Evolutionary conservation across 2,113 vertebrate genomes (phyloP), one percentile per base, ranked within the genome.

Genomic region (Nesogale talazaci): DNA sequence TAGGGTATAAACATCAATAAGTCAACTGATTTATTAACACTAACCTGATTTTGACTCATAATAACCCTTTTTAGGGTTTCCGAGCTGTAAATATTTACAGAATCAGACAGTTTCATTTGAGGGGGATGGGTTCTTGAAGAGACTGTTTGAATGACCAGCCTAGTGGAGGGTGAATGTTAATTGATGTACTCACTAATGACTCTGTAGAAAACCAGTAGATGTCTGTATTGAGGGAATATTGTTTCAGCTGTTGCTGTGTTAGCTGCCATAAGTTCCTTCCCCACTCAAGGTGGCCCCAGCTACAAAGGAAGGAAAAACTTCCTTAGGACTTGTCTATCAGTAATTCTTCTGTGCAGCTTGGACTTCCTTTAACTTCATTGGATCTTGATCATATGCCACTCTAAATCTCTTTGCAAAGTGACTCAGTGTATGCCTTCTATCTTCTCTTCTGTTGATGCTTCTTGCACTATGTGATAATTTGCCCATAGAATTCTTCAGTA

Each of bases 11-110:
- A 25, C 25, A 31, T 29, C 38, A 23, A 7, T 2, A 78, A 80
- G 31, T 9, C 0, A 6, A 4, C 40, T 3, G 16, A 11, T 1
- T 10, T 1, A 40, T 6, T 3, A 1, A 6, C 9, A 31, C 11
- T 4, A 5, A 56, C 40, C 59, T 20, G 70, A 42, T 2, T 0
- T 1, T 12, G 14, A n/a, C 6, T 27, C 14, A 67, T 8, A 1
- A 0, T 0, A 20, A 63, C 1, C 56, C 31, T 38, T 12, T 52
- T 9, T 52, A 52, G 46, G 46, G 14, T 52, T 36, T 38, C 25
- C 23, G 77, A 34, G 61, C 23, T 6, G 14, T 52, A 52, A 6
- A 52, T 52, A 52, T 52, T 6, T 52, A 11, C 46, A 52, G 46
- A 52, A 52, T 9, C 46, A 52, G 46, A 52, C 46, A 52, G 46